phyloP scores from a whole-genome alignment of 1,140 invertebrate species.

The Aphaenogaster ashmeadi region DNA sequence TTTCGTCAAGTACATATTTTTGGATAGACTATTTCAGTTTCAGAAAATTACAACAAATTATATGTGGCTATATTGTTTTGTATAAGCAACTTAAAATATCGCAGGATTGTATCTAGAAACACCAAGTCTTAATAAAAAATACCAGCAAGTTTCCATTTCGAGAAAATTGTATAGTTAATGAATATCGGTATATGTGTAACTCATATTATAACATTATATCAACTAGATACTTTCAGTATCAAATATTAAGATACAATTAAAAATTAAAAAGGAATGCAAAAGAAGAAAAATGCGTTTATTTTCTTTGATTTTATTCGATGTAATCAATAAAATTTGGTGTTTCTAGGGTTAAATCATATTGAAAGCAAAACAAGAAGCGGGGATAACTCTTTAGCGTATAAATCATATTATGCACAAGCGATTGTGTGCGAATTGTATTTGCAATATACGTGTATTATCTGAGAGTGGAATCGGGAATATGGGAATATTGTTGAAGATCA shows the following conservation, averaged over 20 bases:
- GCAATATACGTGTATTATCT: constrained; percentile 2
- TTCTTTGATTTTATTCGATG: background rate
- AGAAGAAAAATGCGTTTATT: background rate
- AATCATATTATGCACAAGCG: constrained; percentile 14
- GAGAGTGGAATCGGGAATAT: background rate
- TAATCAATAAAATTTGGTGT: constrained; percentile 19
- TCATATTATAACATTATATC: background rate
- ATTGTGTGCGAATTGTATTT: constrained; percentile 19
- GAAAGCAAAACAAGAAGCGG: background rate
- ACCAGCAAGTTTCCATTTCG: background rate
- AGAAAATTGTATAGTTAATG: constrained; percentile 2
- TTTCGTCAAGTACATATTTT: background rate
- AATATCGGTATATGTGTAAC: background rate
- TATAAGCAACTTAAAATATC: constrained; percentile 15
- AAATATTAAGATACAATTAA: background rate
- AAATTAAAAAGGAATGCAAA: background rate
- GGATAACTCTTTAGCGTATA: constrained; percentile 1
- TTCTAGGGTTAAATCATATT: background rate
- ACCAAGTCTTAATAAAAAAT: background rate
- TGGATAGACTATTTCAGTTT: background rate
- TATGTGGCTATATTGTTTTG: background rate
- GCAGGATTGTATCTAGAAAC: background rate
- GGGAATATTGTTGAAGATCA: constrained; percentile 43
- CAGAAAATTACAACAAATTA: background rate
- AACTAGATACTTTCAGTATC: background rate